Percentiles rank a stretch among this genome's conserved stretches.
These are phyloP conservation scores for Cheilosia vulpina DNA, from an alignment of 2,888 invertebrate species.

Conservation along the genomic window DNA sequence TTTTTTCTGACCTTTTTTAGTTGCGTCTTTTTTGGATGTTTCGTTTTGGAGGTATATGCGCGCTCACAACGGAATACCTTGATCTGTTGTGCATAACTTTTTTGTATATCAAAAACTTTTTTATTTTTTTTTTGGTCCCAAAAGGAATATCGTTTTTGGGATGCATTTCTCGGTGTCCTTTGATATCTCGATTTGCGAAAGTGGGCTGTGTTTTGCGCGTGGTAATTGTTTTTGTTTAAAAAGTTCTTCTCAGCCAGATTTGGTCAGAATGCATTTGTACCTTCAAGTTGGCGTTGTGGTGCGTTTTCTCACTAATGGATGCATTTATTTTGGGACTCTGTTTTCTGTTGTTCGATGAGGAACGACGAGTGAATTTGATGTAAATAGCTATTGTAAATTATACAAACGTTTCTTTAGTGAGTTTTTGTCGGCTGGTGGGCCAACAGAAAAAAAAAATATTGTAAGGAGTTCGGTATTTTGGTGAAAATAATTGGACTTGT, in stretches of 20 bases:
- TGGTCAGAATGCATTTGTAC: constrained; percentile 65
- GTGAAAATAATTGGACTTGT: background rate
- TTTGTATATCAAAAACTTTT: constrained; percentile 62
- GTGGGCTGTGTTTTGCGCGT: constrained; percentile 34
- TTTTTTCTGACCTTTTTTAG: constrained; percentile 41
- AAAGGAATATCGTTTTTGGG: constrained; percentile 43
- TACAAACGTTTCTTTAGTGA: constrained; percentile 29
- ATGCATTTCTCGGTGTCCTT: constrained; percentile 69
- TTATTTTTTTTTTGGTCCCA: constrained; percentile 2
- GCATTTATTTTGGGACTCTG: constrained; percentile 47
- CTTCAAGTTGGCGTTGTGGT: constrained; percentile 35
- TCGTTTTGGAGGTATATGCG: background rate
- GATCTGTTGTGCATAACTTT: constrained; percentile 46
- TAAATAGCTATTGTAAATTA: constrained; percentile 57
- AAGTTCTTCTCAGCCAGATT: constrained; percentile 47
- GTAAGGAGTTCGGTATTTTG: background rate
- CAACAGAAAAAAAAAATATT: background rate
- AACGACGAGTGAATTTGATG: constrained; percentile 65
- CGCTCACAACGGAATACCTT: constrained; percentile 46
- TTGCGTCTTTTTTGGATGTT: constrained; percentile 21
- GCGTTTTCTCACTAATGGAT: constrained; percentile 60
- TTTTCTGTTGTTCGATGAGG: constrained; percentile 22
- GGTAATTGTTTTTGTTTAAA: constrained; percentile 71
- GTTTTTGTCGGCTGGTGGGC: background rate
- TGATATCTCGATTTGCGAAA: constrained; percentile 52